These are phyloP conservation scores for Hydrolagus colliei DNA, from an alignment of 2,797 vertebrate species.

Conservation along the genomic window DNA sequence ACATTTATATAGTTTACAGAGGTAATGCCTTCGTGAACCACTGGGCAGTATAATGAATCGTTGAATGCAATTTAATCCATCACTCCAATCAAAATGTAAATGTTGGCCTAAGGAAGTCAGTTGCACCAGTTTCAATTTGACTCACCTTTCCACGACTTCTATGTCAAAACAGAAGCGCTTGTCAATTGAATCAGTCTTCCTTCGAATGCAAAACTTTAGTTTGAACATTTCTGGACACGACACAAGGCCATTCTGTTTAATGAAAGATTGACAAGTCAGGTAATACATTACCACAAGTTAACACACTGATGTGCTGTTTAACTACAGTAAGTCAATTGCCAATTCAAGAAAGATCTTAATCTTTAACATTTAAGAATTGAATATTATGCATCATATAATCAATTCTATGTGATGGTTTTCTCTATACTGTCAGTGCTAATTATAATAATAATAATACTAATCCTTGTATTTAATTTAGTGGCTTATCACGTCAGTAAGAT, in stretches of 20 bases:
- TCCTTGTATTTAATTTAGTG: not conserved
- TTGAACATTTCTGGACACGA: constrained; percentile 81
- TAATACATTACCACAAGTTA: not conserved
- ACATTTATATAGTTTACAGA: too few relatives aligned
- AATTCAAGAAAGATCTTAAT: not conserved
- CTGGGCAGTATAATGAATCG: too few relatives aligned
- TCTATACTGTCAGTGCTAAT: not conserved
- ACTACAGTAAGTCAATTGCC: not conserved
- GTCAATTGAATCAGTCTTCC: constrained; percentile 95
- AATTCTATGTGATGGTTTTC: not conserved
- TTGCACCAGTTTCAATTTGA: not conserved
- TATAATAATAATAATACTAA: not conserved
- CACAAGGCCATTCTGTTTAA: constrained; percentile 76
- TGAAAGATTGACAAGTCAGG: constrained; percentile 33
- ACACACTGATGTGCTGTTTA: not conserved
- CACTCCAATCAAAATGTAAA: not conserved
- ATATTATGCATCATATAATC: not conserved
- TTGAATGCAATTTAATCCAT: too few relatives aligned
- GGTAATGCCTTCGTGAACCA: too few relatives aligned
- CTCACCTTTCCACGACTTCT: constrained; percentile 88
- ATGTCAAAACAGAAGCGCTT: constrained; percentile 98
- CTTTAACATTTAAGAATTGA: not conserved
- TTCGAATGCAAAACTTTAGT: constrained; percentile 86
- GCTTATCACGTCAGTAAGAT: not conserved
- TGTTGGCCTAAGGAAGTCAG: not conserved